Conservation (phyloP, 2,113 vertebrate species). For the Gallinago paraguaiae region DNA sequence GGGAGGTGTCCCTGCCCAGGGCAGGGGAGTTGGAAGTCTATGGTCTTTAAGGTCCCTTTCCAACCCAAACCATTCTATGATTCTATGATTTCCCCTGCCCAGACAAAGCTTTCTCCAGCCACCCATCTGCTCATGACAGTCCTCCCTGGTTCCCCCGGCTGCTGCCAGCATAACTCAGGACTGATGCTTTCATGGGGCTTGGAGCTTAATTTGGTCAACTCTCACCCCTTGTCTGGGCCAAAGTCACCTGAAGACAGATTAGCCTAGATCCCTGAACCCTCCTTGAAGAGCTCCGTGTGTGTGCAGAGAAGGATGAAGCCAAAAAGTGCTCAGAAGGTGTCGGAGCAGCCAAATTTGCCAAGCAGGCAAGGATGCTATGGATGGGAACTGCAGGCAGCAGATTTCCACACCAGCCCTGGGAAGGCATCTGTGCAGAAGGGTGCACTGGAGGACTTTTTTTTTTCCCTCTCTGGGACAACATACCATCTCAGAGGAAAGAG, state of each 20-base stretch:
- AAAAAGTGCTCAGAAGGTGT: background rate
- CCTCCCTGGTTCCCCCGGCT: background rate
- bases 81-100: background rate
- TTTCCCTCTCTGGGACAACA: background rate
- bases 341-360: background rate
- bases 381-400: fast-evolving
- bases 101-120: background rate
- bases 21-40: no score
- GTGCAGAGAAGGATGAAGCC: background rate
- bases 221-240: background rate
- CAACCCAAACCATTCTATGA: no score
- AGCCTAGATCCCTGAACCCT: background rate
- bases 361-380: background rate
- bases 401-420: fast-evolving
- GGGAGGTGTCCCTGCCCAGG: no score
- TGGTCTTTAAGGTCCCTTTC: no score
- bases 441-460: background rate
- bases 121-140: background rate
- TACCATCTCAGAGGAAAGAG: background rate
- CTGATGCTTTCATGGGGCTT: background rate
- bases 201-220: background rate
- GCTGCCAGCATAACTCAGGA: background rate
- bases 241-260: background rate
- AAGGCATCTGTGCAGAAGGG: background rate
- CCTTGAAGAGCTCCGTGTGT: fast-evolving